A percentile compares a stretch with the other conserved stretches of the same genome.
Conservation (phyloP, 2,113 vertebrate species). For the Zosterops pallidus region DNA sequence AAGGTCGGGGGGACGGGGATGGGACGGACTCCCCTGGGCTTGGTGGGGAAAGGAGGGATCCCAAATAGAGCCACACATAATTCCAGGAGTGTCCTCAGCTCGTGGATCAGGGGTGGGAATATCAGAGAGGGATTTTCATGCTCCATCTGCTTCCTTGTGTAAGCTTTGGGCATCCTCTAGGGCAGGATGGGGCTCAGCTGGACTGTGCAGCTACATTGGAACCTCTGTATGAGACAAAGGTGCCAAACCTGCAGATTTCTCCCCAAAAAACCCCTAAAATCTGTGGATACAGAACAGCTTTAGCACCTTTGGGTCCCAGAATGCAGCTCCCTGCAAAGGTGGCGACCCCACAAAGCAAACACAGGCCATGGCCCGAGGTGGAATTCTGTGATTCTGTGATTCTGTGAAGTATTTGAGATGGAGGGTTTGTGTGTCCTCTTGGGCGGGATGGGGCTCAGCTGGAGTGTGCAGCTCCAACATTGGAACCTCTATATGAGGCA, state of each 20-base stretch:
- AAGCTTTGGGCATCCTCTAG: background rate
- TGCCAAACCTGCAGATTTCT: background rate
- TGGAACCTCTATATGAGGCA: fast-evolving
- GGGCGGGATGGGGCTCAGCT: background rate
- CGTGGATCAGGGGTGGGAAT: fast-evolving
- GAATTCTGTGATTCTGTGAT: too few species aligned
- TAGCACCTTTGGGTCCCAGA: background rate
- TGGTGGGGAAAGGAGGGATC: background rate
- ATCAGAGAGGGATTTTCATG: background rate
- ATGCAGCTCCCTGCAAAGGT: background rate
- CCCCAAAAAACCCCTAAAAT: background rate
- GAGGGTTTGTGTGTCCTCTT: too few species aligned
- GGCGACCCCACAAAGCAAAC: too few species aligned
- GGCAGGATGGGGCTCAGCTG: background rate
- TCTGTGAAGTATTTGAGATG: too few species aligned
- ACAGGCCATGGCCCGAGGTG: too few species aligned
- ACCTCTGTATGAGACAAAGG: fast-evolving
- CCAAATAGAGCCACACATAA: fast-evolving
- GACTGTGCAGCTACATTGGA: fast-evolving
- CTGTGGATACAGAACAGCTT: fast-evolving
- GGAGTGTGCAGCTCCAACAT: too few species aligned
- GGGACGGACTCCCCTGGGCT: background rate
- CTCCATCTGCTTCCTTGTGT: background rate
- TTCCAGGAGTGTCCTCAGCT: background rate
- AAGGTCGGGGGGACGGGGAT: background rate